Evolutionary conservation across 1,140 invertebrate genomes (phyloP), one percentile per base, ranked within the genome.

Genomic region (Drosophila sucinea): DNA sequence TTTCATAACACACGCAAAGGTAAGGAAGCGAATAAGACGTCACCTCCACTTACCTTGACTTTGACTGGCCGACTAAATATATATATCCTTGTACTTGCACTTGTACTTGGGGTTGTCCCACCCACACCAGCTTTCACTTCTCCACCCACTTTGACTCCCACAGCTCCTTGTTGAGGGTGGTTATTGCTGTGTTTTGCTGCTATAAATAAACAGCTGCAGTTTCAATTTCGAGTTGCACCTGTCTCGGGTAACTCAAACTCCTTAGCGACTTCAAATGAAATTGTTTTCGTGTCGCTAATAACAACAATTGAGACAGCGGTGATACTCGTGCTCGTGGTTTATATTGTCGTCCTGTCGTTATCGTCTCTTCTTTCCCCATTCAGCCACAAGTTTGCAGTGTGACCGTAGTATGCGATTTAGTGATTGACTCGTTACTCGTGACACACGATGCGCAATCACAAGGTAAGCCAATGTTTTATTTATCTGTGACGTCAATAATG

Each of bases 1-100:
- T 79, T 80, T 78, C 78, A 78, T 78, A 80, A 78, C 78, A 78
- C 78, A 80, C 75, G 78, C 75, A 78, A 77, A 73, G 76, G 78
- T 68, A 60, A 70, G 58, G 70, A 64, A 58, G 30, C 40, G 51
- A 70, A 51, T 47, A 62, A 77, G 66, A 79, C 74, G 74, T 77
- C 77, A 79, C 60, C 41, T 67, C 33, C 23, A 71, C 75, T 80
- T 67, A 80, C 75, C 75, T 78, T 80, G 78, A 80, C 74, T 79
- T 70, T 77, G 77, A 70, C 70, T 47, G 69, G 73, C 32, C 23
- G 38, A 54, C 35, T 32, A 58, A 27, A 60, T 38, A 63, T 66
- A 70, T 55, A 70, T 74, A 78, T 78, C 78, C 78, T 80, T 80
- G 78, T 67, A 78, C 78, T 80, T 80, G 73, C 61, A 51, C 44